These are phyloP conservation scores for Halictus ligatus DNA, from an alignment of 2,888 invertebrate genomes.

Conservation along the genomic window DNA sequence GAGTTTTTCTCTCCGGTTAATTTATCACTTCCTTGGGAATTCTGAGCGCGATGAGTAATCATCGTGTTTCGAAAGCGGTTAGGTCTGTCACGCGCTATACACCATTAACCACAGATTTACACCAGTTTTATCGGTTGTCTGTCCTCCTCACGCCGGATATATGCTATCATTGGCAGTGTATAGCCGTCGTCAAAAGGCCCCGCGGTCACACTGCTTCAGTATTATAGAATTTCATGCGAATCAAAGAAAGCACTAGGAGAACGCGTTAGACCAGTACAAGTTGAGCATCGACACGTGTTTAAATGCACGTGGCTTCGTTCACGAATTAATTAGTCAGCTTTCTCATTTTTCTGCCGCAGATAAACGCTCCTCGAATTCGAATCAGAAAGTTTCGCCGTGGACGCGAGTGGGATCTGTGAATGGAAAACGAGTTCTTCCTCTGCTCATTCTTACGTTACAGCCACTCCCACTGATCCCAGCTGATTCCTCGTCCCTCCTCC, in stretches of 20 bases:
- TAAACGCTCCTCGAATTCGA: neutral
- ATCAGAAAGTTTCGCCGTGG: neutral
- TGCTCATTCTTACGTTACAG: conserved; percentile 17
- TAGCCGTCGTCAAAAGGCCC: conserved; percentile 49
- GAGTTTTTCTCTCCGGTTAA: neutral
- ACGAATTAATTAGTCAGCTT: neutral
- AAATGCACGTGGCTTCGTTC: neutral
- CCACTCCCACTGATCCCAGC: conserved; percentile 22
- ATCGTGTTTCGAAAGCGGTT: conserved; percentile 13
- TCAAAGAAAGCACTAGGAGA: neutral
- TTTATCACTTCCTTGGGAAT: neutral
- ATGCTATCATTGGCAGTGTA: conserved; percentile 58
- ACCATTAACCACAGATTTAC: conserved; percentile 43
- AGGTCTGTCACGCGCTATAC: neutral
- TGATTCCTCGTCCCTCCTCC: conserved; percentile 14
- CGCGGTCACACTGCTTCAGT: neutral
- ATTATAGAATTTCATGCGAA: conserved; percentile 38
- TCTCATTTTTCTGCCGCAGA: neutral
- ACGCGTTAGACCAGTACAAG: neutral
- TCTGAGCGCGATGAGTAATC: neutral
- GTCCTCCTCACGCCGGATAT: conserved; percentile 61
- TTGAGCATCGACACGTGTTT: neutral
- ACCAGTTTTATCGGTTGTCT: conserved; percentile 53
- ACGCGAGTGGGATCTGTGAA: neutral
- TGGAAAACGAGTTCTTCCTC: conserved; percentile 22